Conservation (phyloP, 1,140 invertebrate genomes). For the Calliphora vicina region DNA sequence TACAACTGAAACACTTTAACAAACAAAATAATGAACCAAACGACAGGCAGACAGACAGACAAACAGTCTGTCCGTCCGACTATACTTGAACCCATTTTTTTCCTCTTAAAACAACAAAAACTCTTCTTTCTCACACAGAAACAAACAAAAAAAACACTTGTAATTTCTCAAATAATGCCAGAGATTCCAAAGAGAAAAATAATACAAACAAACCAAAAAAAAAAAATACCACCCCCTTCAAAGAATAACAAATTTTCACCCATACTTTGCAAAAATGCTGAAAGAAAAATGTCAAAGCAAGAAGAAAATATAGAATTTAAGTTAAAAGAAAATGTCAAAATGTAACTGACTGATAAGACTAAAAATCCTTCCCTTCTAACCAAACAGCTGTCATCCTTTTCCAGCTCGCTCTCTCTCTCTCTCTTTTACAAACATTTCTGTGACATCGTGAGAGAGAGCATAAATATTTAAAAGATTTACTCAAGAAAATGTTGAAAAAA, state of each 20-base stretch:
- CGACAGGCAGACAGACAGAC: background rate
- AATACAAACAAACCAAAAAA: too few species aligned
- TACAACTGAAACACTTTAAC: background rate
- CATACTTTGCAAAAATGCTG: background rate
- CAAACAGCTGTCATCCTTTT: too few species aligned
- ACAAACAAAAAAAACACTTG: background rate
- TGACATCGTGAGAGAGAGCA: background rate
- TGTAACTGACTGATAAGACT: background rate
- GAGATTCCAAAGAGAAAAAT: background rate
- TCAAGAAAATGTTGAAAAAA: background rate
- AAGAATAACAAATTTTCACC: background rate
- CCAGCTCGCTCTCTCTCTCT: background rate
- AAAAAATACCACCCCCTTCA: background rate
- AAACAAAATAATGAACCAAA: background rate
- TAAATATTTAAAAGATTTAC: background rate
- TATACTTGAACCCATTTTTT: background rate
- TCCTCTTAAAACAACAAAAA: background rate
- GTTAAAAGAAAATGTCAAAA: background rate
- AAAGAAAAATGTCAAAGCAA: background rate
- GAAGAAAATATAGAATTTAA: background rate
- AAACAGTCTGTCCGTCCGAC: background rate
- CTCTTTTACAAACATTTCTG: too few species aligned
- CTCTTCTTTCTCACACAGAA: background rate
- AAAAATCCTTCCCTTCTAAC: too few species aligned
- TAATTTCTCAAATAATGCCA: constrained; percentile 11